Evolutionary conservation across 2,888 invertebrate genomes (phyloP), one percentile per base, ranked within the genome.

Genomic region (Anthophora plumipes): DNA sequence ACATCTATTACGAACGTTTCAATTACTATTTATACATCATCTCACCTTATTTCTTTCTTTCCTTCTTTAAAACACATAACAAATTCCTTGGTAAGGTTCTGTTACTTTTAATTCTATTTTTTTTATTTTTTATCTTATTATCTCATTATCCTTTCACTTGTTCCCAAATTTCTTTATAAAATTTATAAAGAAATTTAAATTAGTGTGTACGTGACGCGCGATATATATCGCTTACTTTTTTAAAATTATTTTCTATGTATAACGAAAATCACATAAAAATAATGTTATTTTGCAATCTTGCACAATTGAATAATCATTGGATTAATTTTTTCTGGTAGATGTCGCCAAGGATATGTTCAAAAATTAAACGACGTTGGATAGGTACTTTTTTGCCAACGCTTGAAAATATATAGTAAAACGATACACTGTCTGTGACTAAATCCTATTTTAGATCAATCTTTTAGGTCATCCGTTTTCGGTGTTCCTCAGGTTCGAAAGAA

Each of bases 401-500:
- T 11, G 5, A 41, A 48, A 46, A 20, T 54, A 46, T 25, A 11
- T 9, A 43, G 12, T 9, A 39, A 67, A 54, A 8, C 8, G 14
- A 25, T 41, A 17, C 20, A 43, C 31, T 43, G n/a, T 25, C 25
- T 22, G 39, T 20, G 14, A 9, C 22, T 4, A 57, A n/a, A 57
- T 31, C 7, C 22, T 60, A 52, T 77, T 77, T 69, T 20, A 9
- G 64, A 77, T 64, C 60, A 12, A 37, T 31, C 48, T 64, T 14
- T 11, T 64, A 31, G 68, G 43, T 39, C 43, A 25, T 67, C 9
- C 55, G 25, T 43, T 17, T 22, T 57, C 67, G 46, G 11, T 50
- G 55, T 20, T 50, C 52, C 41, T 63, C 3, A 39, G 22, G 22
- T 69, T 48, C 43, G 17, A 50, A 37, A 41, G 37, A n/a, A 61